phyloP scores from a whole-genome alignment of 1,140 invertebrate species.

The Zaprionus nigranus region DNA sequence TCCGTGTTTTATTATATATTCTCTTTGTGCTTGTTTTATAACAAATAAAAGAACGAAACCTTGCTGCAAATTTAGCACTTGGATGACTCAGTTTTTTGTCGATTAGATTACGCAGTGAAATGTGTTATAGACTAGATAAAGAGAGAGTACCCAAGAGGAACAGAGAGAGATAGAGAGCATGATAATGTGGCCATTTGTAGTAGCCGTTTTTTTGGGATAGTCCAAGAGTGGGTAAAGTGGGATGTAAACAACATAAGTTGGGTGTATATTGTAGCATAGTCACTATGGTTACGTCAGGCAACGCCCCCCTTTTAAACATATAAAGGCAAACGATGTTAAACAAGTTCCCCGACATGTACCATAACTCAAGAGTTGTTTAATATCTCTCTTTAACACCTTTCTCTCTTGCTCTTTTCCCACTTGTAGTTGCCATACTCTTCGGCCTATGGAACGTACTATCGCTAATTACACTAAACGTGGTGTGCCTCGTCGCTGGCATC shows the following conservation, averaged over 20 bases:
- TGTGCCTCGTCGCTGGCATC: constrained; percentile 92
- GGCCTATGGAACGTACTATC: constrained; percentile 92
- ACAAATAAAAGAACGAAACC: constrained; percentile 60
- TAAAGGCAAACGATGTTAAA: not conserved
- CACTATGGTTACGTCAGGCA: not conserved
- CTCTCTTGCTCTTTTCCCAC: not conserved
- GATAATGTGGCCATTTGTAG: constrained; percentile 42
- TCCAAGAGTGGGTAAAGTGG: not conserved
- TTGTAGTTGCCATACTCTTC: constrained; percentile 94
- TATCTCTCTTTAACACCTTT: not conserved
- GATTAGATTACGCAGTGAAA: constrained; percentile 63
- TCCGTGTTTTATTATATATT: constrained; percentile 18
- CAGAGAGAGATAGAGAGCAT: not conserved
- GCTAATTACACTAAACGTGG: constrained; percentile 88
- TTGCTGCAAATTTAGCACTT: constrained; percentile 43
- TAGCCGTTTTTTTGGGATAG: constrained; percentile 43
- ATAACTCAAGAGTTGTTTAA: not conserved
- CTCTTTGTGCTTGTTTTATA: constrained; percentile 31
- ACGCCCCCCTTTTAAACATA: not conserved
- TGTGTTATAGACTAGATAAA: constrained; percentile 1
- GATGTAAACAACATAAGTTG: constrained; percentile 6
- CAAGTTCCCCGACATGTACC: not conserved
- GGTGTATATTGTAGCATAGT: not conserved
- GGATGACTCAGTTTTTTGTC: constrained; percentile 56
- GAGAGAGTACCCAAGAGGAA: not conserved